Evolutionary conservation across 2,113 vertebrate genomes (phyloP).

Genomic region (Mobula hypostoma): DNA sequence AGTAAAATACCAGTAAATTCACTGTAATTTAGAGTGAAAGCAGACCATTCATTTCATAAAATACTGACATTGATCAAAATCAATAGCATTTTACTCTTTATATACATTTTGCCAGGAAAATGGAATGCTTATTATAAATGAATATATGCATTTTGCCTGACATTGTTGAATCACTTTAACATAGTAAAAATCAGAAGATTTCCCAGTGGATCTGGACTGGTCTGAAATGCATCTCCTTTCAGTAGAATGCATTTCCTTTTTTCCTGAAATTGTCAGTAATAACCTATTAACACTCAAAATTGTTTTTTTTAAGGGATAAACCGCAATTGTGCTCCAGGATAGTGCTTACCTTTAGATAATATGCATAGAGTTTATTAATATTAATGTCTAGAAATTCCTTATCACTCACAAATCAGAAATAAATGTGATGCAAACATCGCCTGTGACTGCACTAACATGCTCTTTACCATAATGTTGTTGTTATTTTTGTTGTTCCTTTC

Average conservation of each 20-base stretch:
- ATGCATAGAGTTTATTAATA: not conserved
- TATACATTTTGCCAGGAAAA: too few species aligned
- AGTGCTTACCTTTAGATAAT: not conserved
- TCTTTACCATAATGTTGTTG: not conserved
- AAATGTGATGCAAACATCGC: not conserved
- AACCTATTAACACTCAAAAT: not conserved
- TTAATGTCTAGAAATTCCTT: not conserved
- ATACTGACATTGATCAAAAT: not conserved
- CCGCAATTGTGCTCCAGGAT: conserved; percentile 1
- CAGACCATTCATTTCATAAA: not conserved
- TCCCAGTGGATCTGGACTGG: conserved; percentile 1
- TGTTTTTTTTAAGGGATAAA: not conserved
- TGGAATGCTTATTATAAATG: not conserved
- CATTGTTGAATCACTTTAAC: not conserved
- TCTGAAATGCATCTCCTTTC: conserved; percentile 15
- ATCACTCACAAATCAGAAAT: conserved; percentile 15
- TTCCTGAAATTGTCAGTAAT: conserved; percentile 22
- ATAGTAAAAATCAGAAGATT: conserved; percentile 36
- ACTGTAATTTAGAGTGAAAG: not conserved
- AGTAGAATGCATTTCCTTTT: conserved; percentile 20
- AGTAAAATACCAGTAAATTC: not conserved
- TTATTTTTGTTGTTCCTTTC: too few species aligned
- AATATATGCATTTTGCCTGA: conserved; percentile 10
- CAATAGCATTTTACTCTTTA: not conserved
- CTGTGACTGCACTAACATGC: not conserved